Evolutionary conservation across 1,140 invertebrate species (phyloP).

Genomic region (Gonatopus flavifemur): DNA sequence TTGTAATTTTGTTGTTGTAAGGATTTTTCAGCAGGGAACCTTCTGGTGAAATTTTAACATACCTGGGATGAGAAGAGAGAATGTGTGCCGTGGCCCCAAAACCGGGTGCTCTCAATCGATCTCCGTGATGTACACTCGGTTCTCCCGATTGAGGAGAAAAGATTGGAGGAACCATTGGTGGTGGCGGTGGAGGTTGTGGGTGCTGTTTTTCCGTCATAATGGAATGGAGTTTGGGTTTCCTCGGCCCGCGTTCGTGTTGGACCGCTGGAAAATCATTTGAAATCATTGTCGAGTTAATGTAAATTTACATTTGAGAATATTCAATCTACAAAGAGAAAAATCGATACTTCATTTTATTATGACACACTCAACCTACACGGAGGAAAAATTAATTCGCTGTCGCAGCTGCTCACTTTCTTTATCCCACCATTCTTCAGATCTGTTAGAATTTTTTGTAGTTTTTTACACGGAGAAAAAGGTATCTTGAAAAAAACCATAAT

Average conservation of each 20-base stretch:
- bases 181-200: slow-evolving; percentile 30
- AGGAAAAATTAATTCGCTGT: too few species aligned
- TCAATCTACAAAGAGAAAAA: too few species aligned
- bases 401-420: too few species aligned
- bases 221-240: slow-evolving; percentile 78
- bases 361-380: too few species aligned
- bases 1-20: not conserved
- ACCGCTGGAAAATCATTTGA: slow-evolving; percentile 73
- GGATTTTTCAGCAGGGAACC: too few species aligned
- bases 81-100: slow-evolving; percentile 23
- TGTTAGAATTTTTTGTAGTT: too few species aligned
- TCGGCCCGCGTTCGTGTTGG: slow-evolving; percentile 94
- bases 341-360: too few species aligned
- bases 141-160: slow-evolving; percentile 38
- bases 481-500: too few species aligned
- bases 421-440: too few species aligned
- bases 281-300: too few species aligned
- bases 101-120: slow-evolving; percentile 37
- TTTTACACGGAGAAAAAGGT: too few species aligned
- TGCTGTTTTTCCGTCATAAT: slow-evolving; percentile 43
- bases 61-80: slow-evolving; percentile 44
- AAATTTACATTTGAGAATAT: too few species aligned
- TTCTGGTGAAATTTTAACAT: slow-evolving; percentile 8
- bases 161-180: slow-evolving; percentile 42
- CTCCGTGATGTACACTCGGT: slow-evolving; percentile 35